Conservation (phyloP, 2,113 vertebrate species). For the Chelonoidis abingdonii region DNA sequence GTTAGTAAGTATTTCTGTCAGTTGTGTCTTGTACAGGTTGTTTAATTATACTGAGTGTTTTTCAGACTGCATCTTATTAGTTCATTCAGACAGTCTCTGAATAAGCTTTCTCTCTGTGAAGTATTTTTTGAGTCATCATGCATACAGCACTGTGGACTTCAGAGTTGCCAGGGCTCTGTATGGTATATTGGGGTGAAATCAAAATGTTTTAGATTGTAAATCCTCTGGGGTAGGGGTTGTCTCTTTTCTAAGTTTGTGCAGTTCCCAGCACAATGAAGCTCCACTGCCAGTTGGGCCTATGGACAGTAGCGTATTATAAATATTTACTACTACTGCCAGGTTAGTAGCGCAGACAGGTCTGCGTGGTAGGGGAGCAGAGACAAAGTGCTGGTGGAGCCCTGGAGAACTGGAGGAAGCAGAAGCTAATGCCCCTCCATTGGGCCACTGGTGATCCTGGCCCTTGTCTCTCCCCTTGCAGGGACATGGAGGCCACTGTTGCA, state of each 20-base stretch:
- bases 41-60: neutral
- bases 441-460: neutral
- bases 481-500: neutral
- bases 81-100: neutral
- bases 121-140: neutral
- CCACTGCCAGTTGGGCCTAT: neutral
- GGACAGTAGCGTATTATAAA: neutral
- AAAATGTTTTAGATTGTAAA: neutral
- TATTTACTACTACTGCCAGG: neutral
- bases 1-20: conserved; percentile 43
- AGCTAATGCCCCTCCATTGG: neutral
- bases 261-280: neutral
- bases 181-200: neutral
- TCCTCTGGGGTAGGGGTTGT: neutral
- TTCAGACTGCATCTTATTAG: neutral
- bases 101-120: neutral
- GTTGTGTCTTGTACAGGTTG: neutral
- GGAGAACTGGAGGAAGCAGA: neutral
- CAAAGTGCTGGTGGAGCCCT: neutral
- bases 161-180: fast-evolving
- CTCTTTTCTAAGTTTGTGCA: neutral
- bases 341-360: neutral
- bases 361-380: neutral
- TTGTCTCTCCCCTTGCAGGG: neutral
- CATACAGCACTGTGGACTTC: neutral